Conservation (phyloP, 2,113 vertebrate genomes). For the Columba janthina region DNA sequence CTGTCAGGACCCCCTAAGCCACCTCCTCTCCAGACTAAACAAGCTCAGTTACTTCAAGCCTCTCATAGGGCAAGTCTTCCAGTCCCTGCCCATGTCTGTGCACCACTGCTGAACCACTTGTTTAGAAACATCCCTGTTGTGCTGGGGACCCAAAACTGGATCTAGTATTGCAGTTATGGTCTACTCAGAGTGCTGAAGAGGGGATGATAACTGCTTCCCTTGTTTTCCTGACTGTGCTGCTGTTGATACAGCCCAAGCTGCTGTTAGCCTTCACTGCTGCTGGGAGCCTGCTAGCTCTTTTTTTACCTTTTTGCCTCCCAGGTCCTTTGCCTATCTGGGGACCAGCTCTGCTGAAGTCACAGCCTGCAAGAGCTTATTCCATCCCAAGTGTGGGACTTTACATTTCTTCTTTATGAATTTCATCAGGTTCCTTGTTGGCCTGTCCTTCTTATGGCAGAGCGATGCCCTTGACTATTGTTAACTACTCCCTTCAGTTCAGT, state of each 20-base stretch:
- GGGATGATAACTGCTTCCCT: neutral
- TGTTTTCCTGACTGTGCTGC: neutral
- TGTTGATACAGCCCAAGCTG: neutral
- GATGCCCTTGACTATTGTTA: neutral
- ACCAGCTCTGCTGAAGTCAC: neutral
- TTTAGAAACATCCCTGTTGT: neutral
- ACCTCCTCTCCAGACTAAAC: neutral
- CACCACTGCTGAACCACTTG: rapidly evolving
- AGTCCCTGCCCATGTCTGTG: neutral
- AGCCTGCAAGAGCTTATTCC: neutral
- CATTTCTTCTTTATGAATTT: neutral
- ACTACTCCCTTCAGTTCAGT: neutral
- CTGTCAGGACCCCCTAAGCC: neutral
- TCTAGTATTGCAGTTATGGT: neutral
- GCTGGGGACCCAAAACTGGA: neutral
- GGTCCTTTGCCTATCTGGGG: neutral
- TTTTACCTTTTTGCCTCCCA: neutral
- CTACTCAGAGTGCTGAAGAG: neutral
- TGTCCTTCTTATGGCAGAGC: neutral
- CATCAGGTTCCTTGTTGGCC: neutral
- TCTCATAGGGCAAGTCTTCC: rapidly evolving
- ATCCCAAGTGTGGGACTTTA: neutral
- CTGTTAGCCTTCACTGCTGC: neutral
- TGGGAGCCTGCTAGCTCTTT: neutral
- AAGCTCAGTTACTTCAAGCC: neutral